Percentiles rank a stretch among this genome's conserved stretches.
phyloP scores from a whole-genome alignment of 2,113 vertebrate genomes.

The Oriolus oriolus region DNA sequence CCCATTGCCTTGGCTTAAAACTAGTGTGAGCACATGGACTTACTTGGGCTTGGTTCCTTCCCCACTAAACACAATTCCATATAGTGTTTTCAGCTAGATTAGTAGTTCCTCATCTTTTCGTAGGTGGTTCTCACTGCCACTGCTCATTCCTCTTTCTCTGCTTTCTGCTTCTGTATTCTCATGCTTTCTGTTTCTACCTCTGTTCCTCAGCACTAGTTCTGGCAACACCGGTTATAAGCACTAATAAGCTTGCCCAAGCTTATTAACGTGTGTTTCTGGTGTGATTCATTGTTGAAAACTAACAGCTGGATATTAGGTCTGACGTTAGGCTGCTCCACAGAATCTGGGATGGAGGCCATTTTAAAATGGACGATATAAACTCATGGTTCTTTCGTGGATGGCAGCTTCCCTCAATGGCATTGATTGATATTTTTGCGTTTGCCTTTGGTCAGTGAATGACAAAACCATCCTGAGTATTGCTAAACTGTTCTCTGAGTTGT shows the following conservation, averaged over 20 bases:
- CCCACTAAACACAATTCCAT: not conserved
- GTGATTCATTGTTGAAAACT: not conserved
- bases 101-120: not conserved
- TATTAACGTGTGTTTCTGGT: not conserved
- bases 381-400: not conserved
- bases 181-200: not conserved
- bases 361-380: not conserved
- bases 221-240: not conserved
- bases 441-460: not conserved
- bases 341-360: not conserved
- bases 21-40: not conserved
- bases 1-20: accelerated
- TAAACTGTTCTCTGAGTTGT: not conserved
- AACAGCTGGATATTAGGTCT: not conserved
- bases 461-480: not conserved
- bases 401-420: not conserved
- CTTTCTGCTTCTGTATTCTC: not conserved
- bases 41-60: not conserved
- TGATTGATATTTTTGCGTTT: not conserved
- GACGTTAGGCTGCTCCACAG: not conserved
- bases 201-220: not conserved
- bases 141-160: not conserved
- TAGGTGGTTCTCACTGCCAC: not conserved
- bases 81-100: not conserved
- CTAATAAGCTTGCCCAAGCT: not conserved